Evolutionary conservation across 2,888 invertebrate genomes (phyloP).

Genomic region (Mythimna lalbum): DNA sequence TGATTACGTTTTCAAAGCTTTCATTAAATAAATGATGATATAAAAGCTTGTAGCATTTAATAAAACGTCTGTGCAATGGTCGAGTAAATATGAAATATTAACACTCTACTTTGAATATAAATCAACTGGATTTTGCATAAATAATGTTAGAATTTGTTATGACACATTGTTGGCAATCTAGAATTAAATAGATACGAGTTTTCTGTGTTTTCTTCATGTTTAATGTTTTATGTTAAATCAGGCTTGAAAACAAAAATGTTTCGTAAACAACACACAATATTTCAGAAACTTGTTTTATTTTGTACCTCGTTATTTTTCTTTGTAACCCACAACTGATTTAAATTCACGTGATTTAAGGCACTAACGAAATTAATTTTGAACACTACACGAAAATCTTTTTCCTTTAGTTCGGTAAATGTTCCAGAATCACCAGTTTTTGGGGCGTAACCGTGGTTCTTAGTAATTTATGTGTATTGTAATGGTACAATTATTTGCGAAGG

Average conservation of each 20-base stretch:
- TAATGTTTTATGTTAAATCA: constrained; percentile 38
- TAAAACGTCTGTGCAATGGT: constrained; percentile 29
- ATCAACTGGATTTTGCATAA: constrained; percentile 50
- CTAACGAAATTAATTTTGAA: constrained; percentile 49
- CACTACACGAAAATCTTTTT: constrained; percentile 27
- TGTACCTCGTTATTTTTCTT: constrained; percentile 22
- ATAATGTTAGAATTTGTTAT: constrained; percentile 53
- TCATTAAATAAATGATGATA: constrained; percentile 30
- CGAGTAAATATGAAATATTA: constrained; percentile 47
- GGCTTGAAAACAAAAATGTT: constrained; percentile 37
- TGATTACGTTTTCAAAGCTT: constrained; percentile 28
- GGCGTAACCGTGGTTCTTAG: constrained; percentile 48
- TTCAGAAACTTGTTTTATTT: constrained; percentile 37
- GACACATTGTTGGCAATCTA: constrained; percentile 58
- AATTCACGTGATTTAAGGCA: constrained; percentile 44
- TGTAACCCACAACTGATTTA: constrained; percentile 24
- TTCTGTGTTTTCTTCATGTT: constrained; percentile 38
- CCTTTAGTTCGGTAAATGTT: constrained; percentile 20
- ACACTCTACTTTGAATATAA: constrained; percentile 27
- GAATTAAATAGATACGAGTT: constrained; percentile 39
- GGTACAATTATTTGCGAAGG: constrained; percentile 62
- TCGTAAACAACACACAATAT: constrained; percentile 33
- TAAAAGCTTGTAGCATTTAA: constrained; percentile 37
- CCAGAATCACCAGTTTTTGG: constrained; percentile 41
- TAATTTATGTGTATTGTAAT: constrained; percentile 61